Percentiles rank a stretch among this genome's conserved stretches.
Conservation (phyloP, 2,113 vertebrate genomes). For the Malurus cyaneus region DNA sequence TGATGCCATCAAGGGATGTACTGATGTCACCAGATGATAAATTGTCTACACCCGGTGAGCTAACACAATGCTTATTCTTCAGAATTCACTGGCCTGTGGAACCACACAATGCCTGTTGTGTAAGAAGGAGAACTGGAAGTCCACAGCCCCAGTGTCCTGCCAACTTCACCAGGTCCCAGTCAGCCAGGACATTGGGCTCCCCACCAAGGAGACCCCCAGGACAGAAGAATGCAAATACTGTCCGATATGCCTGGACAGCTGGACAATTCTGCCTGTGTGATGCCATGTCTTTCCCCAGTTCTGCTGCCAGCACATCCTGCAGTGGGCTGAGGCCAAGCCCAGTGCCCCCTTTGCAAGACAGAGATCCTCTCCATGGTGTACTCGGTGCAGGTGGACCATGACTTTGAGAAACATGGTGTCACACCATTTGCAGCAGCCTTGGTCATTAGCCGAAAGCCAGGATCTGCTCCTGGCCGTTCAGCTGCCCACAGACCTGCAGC, state of each 20-base stretch:
- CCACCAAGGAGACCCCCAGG: neutral
- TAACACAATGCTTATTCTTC: neutral
- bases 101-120: neutral
- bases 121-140: neutral
- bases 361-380: neutral
- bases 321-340: neutral
- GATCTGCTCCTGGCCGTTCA: neutral
- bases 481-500: neutral
- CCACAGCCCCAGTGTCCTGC: neutral
- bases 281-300: neutral
- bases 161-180: neutral
- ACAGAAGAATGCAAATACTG: fast-evolving
- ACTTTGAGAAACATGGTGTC: neutral
- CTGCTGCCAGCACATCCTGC: neutral
- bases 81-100: neutral
- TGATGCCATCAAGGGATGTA: neutral
- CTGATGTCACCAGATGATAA: neutral
- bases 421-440: neutral
- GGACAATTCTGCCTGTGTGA: too few species aligned
- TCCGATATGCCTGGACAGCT: neutral
- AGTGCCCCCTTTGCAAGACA: neutral
- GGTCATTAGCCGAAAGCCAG: neutral
- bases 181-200: neutral
- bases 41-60: neutral
- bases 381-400: fast-evolving